A percentile compares a stretch with the other conserved stretches of the same genome.
phyloP scores from a whole-genome alignment of 1,140 invertebrate species.

The Lepidurus couesii region DNA sequence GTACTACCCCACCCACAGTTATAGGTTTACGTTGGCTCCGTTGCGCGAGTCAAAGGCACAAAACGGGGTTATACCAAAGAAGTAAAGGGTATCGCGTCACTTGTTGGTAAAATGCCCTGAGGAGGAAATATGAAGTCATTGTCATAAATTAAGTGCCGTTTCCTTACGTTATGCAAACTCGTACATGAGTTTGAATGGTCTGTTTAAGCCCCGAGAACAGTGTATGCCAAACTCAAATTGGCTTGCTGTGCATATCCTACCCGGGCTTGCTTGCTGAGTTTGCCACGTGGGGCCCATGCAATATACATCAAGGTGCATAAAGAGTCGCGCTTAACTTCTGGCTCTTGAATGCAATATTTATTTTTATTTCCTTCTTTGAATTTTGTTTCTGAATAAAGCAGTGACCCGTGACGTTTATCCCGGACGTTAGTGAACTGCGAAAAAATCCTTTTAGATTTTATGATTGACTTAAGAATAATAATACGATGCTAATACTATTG shows the following conservation, averaged over 20 bases:
- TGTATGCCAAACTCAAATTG: conserved; percentile 1
- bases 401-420: neutral
- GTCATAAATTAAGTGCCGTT: conserved; percentile 3
- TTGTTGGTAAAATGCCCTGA: neutral
- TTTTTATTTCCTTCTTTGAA: neutral
- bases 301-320: conserved; percentile 19
- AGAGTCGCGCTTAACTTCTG: conserved; percentile 18
- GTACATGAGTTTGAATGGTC: conserved; percentile 10
- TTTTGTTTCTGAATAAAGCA: neutral
- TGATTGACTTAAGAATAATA: too few relatives aligned
- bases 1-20: neutral
- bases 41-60: neutral
- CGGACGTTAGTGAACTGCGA: neutral
- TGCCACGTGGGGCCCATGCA: conserved; percentile 20
- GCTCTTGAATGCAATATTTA: neutral
- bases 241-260: conserved; percentile 17
- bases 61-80: neutral
- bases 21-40: neutral
- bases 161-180: conserved; percentile 10
- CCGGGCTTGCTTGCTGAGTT: conserved; percentile 5
- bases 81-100: neutral
- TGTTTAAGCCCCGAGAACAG: conserved; percentile 18
- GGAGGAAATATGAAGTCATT: conserved; percentile 19
- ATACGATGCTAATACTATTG: too few relatives aligned
- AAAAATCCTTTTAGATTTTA: neutral